Evolutionary conservation across 1,140 invertebrate genomes (phyloP), one percentile per base, ranked within the genome.

Genomic region (Drosophila burlai): DNA sequence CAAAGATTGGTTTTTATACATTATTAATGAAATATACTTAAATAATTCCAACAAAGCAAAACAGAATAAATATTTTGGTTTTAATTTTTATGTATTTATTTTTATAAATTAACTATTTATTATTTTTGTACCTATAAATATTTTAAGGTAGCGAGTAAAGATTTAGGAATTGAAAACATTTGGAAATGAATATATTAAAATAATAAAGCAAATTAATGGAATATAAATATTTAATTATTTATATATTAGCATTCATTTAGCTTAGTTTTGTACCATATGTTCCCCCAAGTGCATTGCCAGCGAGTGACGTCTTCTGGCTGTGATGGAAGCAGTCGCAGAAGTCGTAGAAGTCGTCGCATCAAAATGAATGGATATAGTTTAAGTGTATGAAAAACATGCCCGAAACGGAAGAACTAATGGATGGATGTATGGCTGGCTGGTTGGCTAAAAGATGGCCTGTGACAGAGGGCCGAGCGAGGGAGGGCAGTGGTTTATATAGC

Each of bases 331-430:
- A 61, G 72, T 60, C 60, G 31, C 31, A 52, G 49, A 61, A 60
- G 57, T 57, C 60, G 46, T 34, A 62, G 64, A 57, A 61, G 58
- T 58, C 45, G 54, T 61, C 69, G 69, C 67, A 73, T 73, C 69
- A 67, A 77, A 84, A 84, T 74, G 50, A 77, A 85, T 84, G 83
- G 69, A 77, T 52, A 80, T 78, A 74, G 80, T 74, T 79, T 78
- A 66, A 77, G 63, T 74, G 67, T 61, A 81, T 38, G 58, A 83
- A 61, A 78, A 85, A 75, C 82, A 81, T 81, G 65, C 58, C 75
- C 75, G 69, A 76, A 86, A 72, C 75, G 83, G 75, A 82, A 67
- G 34, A 58, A 60, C 76, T 86, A 87, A 86, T 87, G 83, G 83
- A 82, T 81, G 66, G 74, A 80, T 80, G 69, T 66, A 80, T 76